phyloP scores from a whole-genome alignment of 2,888 invertebrate genomes.

The Polia nebulosa region DNA sequence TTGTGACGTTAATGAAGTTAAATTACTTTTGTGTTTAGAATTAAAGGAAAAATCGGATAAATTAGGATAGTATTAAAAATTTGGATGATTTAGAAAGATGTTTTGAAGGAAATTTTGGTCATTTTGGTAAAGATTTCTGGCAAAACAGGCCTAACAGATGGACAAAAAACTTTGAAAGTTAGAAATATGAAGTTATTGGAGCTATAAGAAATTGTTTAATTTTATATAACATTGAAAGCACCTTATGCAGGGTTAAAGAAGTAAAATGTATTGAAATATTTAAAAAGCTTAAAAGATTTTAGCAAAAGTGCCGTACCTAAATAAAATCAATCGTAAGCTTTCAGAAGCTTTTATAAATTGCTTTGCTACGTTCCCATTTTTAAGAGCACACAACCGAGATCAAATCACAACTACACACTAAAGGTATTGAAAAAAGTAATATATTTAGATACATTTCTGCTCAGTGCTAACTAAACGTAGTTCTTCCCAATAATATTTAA shows the following conservation, averaged over 20 bases:
- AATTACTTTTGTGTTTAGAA: background rate
- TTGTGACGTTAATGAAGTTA: constrained; percentile 26
- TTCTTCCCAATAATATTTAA: background rate
- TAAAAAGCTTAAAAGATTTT: background rate
- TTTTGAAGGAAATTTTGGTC: background rate
- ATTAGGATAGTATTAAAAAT: background rate
- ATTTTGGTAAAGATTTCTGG: background rate
- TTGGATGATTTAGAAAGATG: too few relatives aligned
- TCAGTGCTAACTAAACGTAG: background rate
- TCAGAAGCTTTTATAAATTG: background rate
- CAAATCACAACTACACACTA: too few relatives aligned
- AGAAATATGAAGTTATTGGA: background rate
- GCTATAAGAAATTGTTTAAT: background rate
- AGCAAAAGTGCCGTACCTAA: background rate
- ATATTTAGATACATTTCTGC: too few relatives aligned
- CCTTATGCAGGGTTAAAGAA: background rate
- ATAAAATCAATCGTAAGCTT: background rate
- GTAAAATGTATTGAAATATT: background rate
- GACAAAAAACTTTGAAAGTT: background rate
- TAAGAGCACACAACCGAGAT: too few relatives aligned
- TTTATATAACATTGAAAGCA: background rate
- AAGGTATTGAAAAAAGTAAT: too few relatives aligned
- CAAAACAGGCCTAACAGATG: background rate
- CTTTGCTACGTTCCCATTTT: too few relatives aligned
- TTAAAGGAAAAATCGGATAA: too few relatives aligned